Evolutionary conservation across 2,113 vertebrate species (phyloP), one percentile per base, ranked within the genome.

Genomic region (Syrrhaptes paradoxus): DNA sequence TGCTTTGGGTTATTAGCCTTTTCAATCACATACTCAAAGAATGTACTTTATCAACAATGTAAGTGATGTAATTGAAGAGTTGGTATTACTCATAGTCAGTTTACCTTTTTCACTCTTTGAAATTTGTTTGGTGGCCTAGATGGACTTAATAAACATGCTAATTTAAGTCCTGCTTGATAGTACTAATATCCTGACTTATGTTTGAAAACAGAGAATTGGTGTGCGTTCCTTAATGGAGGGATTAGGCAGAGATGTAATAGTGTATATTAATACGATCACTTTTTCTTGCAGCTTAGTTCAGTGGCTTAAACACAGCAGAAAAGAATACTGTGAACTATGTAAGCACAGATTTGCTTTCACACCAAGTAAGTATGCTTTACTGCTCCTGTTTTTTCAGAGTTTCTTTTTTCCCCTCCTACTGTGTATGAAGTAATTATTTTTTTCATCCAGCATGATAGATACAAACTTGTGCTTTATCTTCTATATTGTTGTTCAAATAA

Each of bases 271-370:
- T 95, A 32, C 48, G 14, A 72, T 89, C 20, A 11, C 61, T 85
- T 95, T 94, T 96, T 83, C 94, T 98, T 97, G 63, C 98, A 99
- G 99, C 98, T 98, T 99, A 99, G 99, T 99, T 98, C 99, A 99
- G 94, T 99, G 99, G 99, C 98, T 99, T 98, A 99, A 99, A 97
- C 99, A 99, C 97, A 99, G 99, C 99, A 99, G 99, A 97, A 99
- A 99, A 98, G 99, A 99, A 98, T 99, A 99, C 97, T 99, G 99
- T 98, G 99, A 99, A 99, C 98, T 99, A 98, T 99, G 99, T 99
- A 99, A 99, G 98, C 99, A 99, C 98, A 98, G 99, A 98, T 99
- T 99, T 98, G 99, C 99, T 97, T 99, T 99, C 97, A 99, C 99
- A 94, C 99, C 99, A 98, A 99, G 99, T 99, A 99, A 99, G 99